A percentile compares a stretch with the other conserved stretches of the same genome.
Conservation (phyloP, 2,888 invertebrate species). For the Megalurothrips usitatus region DNA sequence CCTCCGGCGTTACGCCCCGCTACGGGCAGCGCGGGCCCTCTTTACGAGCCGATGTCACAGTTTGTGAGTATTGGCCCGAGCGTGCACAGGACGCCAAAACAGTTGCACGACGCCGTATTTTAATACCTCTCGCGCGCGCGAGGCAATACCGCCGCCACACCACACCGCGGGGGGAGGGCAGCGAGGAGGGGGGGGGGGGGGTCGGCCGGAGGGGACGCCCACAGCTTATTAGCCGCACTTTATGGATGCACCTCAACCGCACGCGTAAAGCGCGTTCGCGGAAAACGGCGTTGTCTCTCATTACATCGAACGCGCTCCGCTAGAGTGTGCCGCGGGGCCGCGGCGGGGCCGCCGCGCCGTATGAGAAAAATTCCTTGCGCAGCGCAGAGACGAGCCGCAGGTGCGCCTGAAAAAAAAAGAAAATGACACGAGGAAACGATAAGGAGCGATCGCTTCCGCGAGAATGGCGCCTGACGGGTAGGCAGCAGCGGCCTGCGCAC, state of each 20-base stretch:
- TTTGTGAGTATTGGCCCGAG: not conserved
- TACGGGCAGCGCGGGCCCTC: not conserved
- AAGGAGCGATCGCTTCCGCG: no score
- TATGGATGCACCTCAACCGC: not conserved
- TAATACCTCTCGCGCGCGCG: not conserved
- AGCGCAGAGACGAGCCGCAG: not conserved
- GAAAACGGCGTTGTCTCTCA: not conserved
- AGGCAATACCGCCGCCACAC: not conserved
- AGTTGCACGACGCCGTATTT: constrained; percentile 24
- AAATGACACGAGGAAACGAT: no score
- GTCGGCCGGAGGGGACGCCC: no score
- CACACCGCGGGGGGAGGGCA: not conserved
- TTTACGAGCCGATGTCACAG: constrained; percentile 11
- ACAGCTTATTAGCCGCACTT: constrained; percentile 22
- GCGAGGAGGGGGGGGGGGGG: no score
- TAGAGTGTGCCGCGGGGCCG: not conserved
- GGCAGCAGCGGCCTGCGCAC: no score
- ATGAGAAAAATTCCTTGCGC: not conserved
- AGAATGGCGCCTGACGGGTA: no score
- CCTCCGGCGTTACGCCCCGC: not conserved
- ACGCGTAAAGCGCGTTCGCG: not conserved
- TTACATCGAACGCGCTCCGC: no score
- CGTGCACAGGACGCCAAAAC: constrained; percentile 9
- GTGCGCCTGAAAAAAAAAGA: not conserved
- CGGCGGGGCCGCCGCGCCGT: not conserved